phyloP scores from a whole-genome alignment of 2,797 vertebrate genomes.

The Vespertilio murinus region DNA sequence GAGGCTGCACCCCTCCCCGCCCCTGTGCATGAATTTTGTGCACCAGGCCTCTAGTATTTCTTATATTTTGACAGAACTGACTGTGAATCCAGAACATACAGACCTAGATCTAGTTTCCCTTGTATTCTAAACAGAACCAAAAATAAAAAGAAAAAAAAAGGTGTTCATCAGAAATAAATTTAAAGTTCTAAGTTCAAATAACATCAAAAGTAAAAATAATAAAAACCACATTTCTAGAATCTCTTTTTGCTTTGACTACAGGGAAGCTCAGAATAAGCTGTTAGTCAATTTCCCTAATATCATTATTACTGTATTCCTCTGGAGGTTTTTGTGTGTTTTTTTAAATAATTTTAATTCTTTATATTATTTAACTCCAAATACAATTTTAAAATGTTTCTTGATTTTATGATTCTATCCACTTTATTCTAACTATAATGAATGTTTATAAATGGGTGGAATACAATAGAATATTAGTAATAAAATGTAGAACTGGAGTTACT shows the following conservation, averaged over 20 bases:
- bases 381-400: background rate
- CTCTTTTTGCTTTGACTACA: background rate
- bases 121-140: constrained; percentile 3
- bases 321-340: background rate
- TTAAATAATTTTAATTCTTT: background rate
- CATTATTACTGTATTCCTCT: background rate
- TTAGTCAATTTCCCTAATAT: background rate
- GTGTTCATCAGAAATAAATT: background rate
- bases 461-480: background rate
- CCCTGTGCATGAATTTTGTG: no score
- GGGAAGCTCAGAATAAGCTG: background rate
- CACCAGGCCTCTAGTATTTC: background rate
- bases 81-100: background rate
- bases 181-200: background rate
- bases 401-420: background rate
- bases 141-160: background rate
- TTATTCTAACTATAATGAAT: constrained; percentile 4
- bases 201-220: background rate
- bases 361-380: background rate
- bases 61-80: background rate
- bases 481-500: background rate
- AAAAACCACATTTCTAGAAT: background rate
- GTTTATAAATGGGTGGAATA: background rate
- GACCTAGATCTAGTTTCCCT: background rate
- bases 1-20: no score